Evolutionary conservation across 1,140 invertebrate genomes (phyloP).

Genomic region (Galleria mellonella): DNA sequence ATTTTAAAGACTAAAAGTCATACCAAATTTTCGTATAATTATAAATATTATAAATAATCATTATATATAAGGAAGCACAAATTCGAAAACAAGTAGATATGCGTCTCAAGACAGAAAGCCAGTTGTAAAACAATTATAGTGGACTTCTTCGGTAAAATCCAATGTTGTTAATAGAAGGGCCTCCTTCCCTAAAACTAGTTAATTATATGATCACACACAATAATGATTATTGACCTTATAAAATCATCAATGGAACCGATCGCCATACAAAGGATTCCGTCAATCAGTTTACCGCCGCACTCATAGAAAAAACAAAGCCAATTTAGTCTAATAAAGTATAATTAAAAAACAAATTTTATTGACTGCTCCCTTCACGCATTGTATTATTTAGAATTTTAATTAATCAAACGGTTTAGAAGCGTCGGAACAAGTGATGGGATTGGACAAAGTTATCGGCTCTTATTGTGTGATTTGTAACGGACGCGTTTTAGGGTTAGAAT

Average conservation of each 20-base stretch:
- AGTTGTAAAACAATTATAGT: not conserved
- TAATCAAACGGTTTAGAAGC: constrained; percentile 53
- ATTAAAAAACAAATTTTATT: constrained; percentile 70
- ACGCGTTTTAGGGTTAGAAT: constrained; percentile 29
- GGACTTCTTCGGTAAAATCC: not conserved
- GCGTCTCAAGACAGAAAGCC: not conserved
- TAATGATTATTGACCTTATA: constrained; percentile 69
- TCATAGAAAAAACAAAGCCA: constrained; percentile 60
- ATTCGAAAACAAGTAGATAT: too few relatives aligned
- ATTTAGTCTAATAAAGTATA: constrained; percentile 65
- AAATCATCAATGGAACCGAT: constrained; percentile 68
- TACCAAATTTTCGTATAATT: too few relatives aligned
- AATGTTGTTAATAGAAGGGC: not conserved
- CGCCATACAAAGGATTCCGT: constrained; percentile 47
- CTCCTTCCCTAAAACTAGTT: constrained; percentile 41
- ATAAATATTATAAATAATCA: too few relatives aligned
- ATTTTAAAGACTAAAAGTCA: too few relatives aligned
- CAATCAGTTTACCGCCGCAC: constrained; percentile 27
- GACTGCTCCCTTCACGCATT: constrained; percentile 48
- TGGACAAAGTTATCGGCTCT: constrained; percentile 8
- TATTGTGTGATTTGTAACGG: constrained; percentile 56
- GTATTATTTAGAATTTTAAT: constrained; percentile 46
- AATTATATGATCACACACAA: constrained; percentile 64
- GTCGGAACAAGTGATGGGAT: constrained; percentile 31
- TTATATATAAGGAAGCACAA: too few relatives aligned